Base-by-base conservation (phyloP, 2,113 vertebrate species). In the Electrona antarctica region DNA sequence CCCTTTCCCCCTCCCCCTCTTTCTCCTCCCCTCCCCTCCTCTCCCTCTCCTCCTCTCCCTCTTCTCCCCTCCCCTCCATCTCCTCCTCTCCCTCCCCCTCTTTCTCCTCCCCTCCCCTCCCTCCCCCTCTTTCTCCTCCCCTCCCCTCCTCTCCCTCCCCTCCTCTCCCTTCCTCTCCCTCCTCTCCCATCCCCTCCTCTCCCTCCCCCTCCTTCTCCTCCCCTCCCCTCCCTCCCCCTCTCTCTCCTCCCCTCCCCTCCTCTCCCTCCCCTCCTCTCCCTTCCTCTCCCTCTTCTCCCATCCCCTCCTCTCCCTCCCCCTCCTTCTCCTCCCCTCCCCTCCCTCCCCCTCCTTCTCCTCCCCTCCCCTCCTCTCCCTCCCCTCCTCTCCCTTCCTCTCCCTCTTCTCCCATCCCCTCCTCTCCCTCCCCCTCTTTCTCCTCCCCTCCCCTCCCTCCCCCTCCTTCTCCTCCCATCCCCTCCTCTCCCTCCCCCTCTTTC, bases 51-150 rank as follows among this genome's bases (percentile, higher is more conserved):
- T 28, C 54, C 28, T 51, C 57, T 28, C 28, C 60, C 62, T 11
- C 1, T 69, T 41, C 68, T 65, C 29, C 54, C 60, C 14, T 74
- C 68, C 64, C 47, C 28, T 14, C 79, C 80, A 13, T 50, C 74
- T 51, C 45, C 12, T 15, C 0, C 47, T 50, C 82, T 67, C 15
- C 50, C 64, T 54, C 58, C 69, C 33, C 29, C 2, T 4, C 4
- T 33, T n/a, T 21, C 21, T 21, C n/a, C n/a, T n/a, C 21, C 21
- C 21, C 21, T 21, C 21, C n/a, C 21, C 21, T 21, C 21, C 21
- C 21, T 21, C 21, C 21, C 21, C 52, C 6, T 13, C 69, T 52
- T 13, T 6, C 60, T 58, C 62, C 49, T 8, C 56, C 59, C 10
- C n/a, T 54, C 54, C 3, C 11, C 41, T 55, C 29, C 29, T 9